Conservation (phyloP, 1,140 invertebrate species). For the Monochamus saltuarius region DNA sequence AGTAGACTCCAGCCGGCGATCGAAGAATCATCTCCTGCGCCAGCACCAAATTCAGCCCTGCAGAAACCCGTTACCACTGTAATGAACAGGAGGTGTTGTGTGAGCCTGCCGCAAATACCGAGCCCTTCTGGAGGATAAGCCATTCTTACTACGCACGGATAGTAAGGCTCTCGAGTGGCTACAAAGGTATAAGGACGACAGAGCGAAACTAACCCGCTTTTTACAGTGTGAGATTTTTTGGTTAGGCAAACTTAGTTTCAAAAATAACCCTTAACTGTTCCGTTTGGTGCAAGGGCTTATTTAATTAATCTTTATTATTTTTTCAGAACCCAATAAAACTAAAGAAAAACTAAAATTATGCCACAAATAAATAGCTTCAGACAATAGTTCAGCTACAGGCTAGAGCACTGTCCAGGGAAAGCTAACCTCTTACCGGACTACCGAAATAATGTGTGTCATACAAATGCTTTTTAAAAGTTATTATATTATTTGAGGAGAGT, state of each 20-base stretch:
- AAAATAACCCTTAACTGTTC: no score
- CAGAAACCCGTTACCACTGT: constrained; percentile 21
- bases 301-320: no score
- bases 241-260: no score
- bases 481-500: no score
- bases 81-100: constrained; percentile 52
- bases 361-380: constrained; percentile 32
- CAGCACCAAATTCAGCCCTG: constrained; percentile 19
- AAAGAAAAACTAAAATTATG: no score
- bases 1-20: constrained; percentile 19
- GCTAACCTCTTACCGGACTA: constrained; percentile 38
- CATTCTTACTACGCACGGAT: constrained; percentile 23
- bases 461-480: no score
- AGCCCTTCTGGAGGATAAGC: constrained; percentile 36
- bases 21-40: constrained; percentile 21
- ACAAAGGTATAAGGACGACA: constrained; percentile 23
- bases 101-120: constrained; percentile 48
- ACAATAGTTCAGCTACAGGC: constrained; percentile 33
- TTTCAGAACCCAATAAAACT: no score
- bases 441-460: no score
- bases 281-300: no score
- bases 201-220: constrained; percentile 41
- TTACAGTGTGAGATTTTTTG: no score
- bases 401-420: constrained; percentile 32
- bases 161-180: constrained; percentile 35